Base-by-base conservation (phyloP, 1,140 invertebrate genomes). In the Drosophila eugracilis region DNA sequence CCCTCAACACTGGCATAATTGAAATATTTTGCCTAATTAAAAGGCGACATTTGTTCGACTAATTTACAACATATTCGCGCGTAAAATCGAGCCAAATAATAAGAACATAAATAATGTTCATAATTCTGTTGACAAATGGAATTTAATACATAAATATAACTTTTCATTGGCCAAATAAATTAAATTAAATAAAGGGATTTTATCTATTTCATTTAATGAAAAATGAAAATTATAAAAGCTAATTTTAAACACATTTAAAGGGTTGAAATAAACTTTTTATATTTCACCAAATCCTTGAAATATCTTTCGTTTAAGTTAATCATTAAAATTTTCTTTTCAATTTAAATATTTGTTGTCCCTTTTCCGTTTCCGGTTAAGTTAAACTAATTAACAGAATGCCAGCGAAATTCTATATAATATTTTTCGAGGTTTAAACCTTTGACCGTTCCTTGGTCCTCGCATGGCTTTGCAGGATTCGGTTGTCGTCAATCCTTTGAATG, bases 11-110 rank as follows among this genome's bases (percentile, higher is more conserved):
- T 32, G 1, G 9, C 15, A 5, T 57, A 52, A 57, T 50, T 47
- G 30, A 39, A 55, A 60, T 52, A 49, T 41, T 67, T 9, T 24
- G 30, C n/a, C 30, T 72, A 76, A 77, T 81, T 72, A 28, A 81
- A 76, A 39, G 50, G 50, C 15, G 7, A 17, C 54, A 21, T 30
- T 49, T 57, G 19, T 32, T 4, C 3, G 22, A 17, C 4, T 26
- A 59, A 71, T 37, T 62, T 36, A 28, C 42, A 53, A 39, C 5
- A 32, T 26, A 36, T 30, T 55, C 49, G 7, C 10, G 19, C n/a
- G 22, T n/a, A 36, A 19, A 37, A 26, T 30, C 41, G 3, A 22
- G 12, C 12, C 5, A 30, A 32, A n/a, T 34, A 4, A 15, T n/a
- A 21, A 24, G n/a, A 1, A 12, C 15, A n/a, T 10, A 9, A 3